phyloP scores from a whole-genome alignment of 2,113 vertebrate species.

The Hyla sarda region DNA sequence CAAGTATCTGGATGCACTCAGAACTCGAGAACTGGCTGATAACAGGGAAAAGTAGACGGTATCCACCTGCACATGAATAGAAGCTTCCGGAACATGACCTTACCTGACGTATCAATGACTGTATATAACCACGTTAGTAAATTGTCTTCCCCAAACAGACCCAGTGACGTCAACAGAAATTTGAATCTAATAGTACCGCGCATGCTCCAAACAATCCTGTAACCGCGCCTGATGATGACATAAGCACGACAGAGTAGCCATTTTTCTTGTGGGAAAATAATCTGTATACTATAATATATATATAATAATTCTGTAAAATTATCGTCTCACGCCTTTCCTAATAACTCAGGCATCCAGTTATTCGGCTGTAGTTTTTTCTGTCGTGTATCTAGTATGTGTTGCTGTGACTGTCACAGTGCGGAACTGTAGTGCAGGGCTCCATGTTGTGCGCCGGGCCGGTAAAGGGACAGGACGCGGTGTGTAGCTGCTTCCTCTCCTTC shows the following conservation, averaged over 20 bases:
- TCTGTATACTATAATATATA: too few relatives aligned
- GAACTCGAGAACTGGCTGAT: not conserved
- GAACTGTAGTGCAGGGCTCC: not conserved
- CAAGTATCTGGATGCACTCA: too few relatives aligned
- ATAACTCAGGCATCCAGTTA: too few relatives aligned
- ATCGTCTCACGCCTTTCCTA: too few relatives aligned
- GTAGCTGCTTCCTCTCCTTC: not conserved
- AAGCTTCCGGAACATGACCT: too few relatives aligned
- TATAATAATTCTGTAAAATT: too few relatives aligned
- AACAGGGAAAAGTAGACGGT: not conserved
- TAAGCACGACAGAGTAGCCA: not conserved
- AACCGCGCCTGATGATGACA: not conserved
- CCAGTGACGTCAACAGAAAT: not conserved
- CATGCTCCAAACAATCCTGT: not conserved
- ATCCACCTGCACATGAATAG: not conserved
- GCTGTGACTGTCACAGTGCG: not conserved
- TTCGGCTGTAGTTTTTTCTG: not conserved
- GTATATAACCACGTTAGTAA: too few relatives aligned
- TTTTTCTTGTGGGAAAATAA: conserved; percentile 5
- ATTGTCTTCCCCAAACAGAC: too few relatives aligned
- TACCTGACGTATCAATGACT: too few relatives aligned
- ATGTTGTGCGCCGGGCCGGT: conserved; percentile 25
- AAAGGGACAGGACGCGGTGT: not conserved
- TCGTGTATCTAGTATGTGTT: too few relatives aligned
- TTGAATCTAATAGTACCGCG: not conserved